phyloP scores from a whole-genome alignment of 2,888 invertebrate species.

The Scelioninae gen. 1 region DNA sequence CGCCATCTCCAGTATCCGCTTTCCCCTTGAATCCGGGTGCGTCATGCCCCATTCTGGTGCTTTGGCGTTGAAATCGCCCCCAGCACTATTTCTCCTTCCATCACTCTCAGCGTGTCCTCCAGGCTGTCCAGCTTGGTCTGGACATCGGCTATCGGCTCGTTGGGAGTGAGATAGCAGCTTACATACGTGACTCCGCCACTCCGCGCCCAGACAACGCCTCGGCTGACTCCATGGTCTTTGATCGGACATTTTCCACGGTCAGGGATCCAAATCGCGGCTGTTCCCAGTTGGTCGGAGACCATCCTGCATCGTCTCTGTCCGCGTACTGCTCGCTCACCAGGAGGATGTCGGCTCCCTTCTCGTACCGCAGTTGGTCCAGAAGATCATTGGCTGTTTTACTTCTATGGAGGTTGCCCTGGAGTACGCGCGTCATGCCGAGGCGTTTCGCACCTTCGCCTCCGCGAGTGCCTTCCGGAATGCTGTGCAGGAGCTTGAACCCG shows the following conservation, averaged over 20 bases:
- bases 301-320: neutral
- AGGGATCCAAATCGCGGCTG: too few relatives aligned
- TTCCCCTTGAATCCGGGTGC: neutral
- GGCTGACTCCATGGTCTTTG: slow-evolving; percentile 7
- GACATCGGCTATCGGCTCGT: slow-evolving; percentile 52
- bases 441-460: slow-evolving; percentile 12
- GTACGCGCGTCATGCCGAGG: slow-evolving; percentile 14
- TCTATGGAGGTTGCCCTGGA: slow-evolving; percentile 70
- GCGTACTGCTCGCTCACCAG: slow-evolving; percentile 39
- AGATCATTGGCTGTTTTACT: slow-evolving; percentile 64
- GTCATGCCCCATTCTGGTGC: slow-evolving; percentile 72
- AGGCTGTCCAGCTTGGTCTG: slow-evolving; percentile 17
- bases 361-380: slow-evolving; percentile 37
- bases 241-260: neutral
- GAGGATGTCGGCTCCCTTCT: slow-evolving; percentile 28
- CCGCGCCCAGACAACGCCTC: slow-evolving; percentile 55
- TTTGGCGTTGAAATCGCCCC: slow-evolving; percentile 57
- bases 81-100: neutral
- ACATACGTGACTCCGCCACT: slow-evolving; percentile 19
- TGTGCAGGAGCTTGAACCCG: slow-evolving; percentile 50
- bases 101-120: neutral
- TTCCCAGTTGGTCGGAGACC: slow-evolving; percentile 50
- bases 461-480: slow-evolving; percentile 48
- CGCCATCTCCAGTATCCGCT: neutral
- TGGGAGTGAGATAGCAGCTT: slow-evolving; percentile 55